These are phyloP conservation scores for Lasioglossum figueresi DNA, from an alignment of 2,888 invertebrate species.

Conservation along the genomic window DNA sequence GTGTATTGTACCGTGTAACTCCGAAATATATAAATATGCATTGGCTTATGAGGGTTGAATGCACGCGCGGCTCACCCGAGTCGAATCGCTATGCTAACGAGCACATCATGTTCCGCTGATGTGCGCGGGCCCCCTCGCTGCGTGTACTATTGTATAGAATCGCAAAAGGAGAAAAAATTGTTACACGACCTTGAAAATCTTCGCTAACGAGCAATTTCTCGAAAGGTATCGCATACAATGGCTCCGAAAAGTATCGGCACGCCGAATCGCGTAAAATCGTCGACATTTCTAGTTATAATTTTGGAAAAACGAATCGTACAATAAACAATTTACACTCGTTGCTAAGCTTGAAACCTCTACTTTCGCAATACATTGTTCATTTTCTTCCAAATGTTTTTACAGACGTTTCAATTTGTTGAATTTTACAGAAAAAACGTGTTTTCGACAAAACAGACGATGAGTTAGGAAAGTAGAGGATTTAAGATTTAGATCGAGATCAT, in stretches of 20 bases:
- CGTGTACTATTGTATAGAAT: neutral
- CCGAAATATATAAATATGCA: slow-evolving; percentile 73
- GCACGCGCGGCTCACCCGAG: slow-evolving; percentile 60
- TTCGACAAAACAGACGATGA: too few species aligned
- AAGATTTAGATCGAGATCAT: neutral
- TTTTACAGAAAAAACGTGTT: neutral
- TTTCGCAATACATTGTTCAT: neutral
- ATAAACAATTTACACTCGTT: neutral
- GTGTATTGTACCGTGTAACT: slow-evolving; percentile 64
- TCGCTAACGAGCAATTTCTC: slow-evolving; percentile 6
- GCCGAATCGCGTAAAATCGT: neutral
- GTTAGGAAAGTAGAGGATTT: neutral
- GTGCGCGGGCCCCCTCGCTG: slow-evolving; percentile 37
- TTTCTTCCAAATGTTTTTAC: neutral
- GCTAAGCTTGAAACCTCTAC: neutral
- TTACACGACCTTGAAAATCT: slow-evolving; percentile 10
- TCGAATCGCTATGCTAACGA: slow-evolving; percentile 71
- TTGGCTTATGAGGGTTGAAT: slow-evolving; percentile 65
- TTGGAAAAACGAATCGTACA: neutral
- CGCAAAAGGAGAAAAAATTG: slow-evolving; percentile 21
- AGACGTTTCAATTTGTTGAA: neutral
- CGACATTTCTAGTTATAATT: neutral
- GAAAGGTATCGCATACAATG: neutral
- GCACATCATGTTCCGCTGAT: slow-evolving; percentile 62
- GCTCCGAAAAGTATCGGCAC: neutral